A percentile compares a stretch with the other conserved stretches of the same genome.
These are phyloP conservation scores for Sarcophaga variegata DNA, from an alignment of 2,888 invertebrate genomes.

Conservation along the genomic window DNA sequence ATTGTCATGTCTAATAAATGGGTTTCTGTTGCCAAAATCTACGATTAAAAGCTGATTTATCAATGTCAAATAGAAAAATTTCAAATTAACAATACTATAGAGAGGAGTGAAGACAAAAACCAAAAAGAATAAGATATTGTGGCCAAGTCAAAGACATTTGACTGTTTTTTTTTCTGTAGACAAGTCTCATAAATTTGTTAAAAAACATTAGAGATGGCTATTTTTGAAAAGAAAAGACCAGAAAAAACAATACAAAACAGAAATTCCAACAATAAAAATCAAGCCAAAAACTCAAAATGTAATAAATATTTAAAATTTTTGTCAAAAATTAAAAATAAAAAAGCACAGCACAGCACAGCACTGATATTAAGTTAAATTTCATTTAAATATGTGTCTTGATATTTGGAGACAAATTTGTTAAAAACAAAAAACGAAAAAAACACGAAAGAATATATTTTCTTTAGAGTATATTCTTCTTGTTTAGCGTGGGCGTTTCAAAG, in stretches of 20 bases:
- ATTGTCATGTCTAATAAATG: constrained; percentile 71
- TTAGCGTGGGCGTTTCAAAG: neutral
- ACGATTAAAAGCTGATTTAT: constrained; percentile 81
- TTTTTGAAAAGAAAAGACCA: neutral
- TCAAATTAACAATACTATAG: neutral
- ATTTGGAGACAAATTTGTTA: constrained; percentile 26
- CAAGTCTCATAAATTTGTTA: constrained; percentile 53
- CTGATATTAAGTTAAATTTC: constrained; percentile 26
- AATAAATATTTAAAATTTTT: constrained; percentile 20
- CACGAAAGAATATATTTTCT: neutral
- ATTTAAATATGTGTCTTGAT: constrained; percentile 31
- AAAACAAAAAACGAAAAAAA: neutral
- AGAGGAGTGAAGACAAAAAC: neutral
- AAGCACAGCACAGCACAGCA: constrained; percentile 16
- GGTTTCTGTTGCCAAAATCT: constrained; percentile 78
- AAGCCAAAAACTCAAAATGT: neutral
- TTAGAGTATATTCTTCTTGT: neutral
- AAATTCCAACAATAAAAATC: neutral
- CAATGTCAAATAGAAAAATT: constrained; percentile 74
- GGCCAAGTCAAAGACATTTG: constrained; percentile 20
- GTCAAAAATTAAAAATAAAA: neutral
- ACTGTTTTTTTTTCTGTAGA: constrained; percentile 9
- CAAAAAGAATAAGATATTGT: constrained; percentile 8
- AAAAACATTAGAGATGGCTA: constrained; percentile 26
- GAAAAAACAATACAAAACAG: too few relatives aligned